These are phyloP conservation scores for Anguilla obscura DNA, from an alignment of 2,797 vertebrate genomes.

Conservation along the genomic window DNA sequence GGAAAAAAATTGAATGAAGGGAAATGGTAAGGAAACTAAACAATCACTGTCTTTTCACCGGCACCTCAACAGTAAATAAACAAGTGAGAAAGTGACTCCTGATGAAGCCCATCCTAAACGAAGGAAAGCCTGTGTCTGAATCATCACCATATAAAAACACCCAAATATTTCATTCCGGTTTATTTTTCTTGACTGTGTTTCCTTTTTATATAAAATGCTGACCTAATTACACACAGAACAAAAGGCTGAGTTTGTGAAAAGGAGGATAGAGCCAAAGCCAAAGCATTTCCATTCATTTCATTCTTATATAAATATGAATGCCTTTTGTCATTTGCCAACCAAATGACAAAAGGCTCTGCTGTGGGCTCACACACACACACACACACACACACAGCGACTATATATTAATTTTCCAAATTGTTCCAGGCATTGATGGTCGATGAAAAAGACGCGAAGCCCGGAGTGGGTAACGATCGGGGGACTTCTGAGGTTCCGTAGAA, in stretches of 20 bases:
- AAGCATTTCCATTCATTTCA: not conserved
- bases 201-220: not conserved
- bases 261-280: not conserved
- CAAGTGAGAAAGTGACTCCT: not conserved
- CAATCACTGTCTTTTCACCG: not conserved
- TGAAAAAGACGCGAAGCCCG: not conserved
- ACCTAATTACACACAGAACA: not conserved
- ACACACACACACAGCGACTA: too few relatives aligned
- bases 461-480: not conserved
- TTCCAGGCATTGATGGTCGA: not conserved
- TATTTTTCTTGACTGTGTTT: not conserved
- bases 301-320: slow-evolving; percentile 8
- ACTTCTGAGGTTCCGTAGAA: not conserved
- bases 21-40: not conserved
- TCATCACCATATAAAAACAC: not conserved
- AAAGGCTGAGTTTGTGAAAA: not conserved
- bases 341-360: slow-evolving; percentile 26
- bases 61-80: slow-evolving; percentile 7
- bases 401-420: slow-evolving; percentile 9
- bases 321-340: not conserved
- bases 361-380: not conserved
- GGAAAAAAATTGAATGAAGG: slow-evolving; percentile 5
- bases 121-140: not conserved
- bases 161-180: not conserved
- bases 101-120: not conserved